Conservation (phyloP, 2,797 vertebrate genomes). For the Petrocephalus schoutedeni region DNA sequence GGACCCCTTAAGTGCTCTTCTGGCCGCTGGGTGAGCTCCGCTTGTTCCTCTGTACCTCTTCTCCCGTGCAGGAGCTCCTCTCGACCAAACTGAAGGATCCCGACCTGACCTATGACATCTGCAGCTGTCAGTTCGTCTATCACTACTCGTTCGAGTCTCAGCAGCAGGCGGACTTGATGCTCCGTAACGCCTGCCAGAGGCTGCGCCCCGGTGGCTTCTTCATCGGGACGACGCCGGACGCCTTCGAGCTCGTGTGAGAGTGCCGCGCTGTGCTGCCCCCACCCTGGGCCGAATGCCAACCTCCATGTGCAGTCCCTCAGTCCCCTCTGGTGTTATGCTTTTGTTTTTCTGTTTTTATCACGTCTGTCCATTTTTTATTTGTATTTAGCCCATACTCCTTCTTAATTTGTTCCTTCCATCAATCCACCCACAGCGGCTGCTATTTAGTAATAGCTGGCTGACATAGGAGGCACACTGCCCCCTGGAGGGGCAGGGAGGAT, state of each 20-base stretch:
- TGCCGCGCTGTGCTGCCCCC: background rate
- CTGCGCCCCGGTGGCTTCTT: slow-evolving; percentile 88
- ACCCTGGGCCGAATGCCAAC: background rate
- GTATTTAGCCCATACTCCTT: background rate
- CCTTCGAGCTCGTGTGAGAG: slow-evolving; percentile 89
- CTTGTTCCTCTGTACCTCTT: background rate
- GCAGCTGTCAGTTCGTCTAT: slow-evolving; percentile 94
- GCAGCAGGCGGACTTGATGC: slow-evolving; percentile 85
- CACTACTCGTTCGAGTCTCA: slow-evolving; percentile 94
- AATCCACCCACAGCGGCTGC: background rate
- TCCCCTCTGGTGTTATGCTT: background rate
- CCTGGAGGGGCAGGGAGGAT: background rate
- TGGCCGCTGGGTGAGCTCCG: background rate
- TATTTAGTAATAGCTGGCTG: background rate
- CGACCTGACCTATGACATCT: slow-evolving; percentile 76
- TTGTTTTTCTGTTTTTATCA: background rate
- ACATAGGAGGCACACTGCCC: background rate
- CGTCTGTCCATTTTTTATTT: background rate
- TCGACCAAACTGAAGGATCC: slow-evolving; percentile 69
- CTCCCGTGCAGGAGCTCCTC: slow-evolving; percentile 70
- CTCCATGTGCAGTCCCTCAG: background rate
- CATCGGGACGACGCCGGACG: slow-evolving; percentile 91
- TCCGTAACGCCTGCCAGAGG: slow-evolving; percentile 86
- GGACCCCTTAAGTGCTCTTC: background rate
- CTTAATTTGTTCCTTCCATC: background rate